These are phyloP conservation scores for Asarcornis scutulata DNA, from an alignment of 2,113 vertebrate species.

Conservation along the genomic window DNA sequence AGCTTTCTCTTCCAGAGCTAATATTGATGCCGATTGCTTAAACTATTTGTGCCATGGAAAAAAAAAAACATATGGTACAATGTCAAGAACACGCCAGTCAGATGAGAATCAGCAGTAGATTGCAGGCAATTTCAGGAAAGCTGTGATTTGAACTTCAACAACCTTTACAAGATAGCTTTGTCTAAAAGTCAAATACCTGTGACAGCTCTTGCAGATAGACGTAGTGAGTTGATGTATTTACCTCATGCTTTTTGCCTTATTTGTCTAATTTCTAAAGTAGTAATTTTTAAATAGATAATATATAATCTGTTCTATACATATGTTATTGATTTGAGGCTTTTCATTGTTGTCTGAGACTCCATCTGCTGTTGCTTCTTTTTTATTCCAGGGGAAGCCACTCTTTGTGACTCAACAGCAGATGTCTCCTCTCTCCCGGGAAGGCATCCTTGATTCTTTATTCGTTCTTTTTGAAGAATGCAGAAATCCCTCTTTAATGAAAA, in stretches of 20 bases:
- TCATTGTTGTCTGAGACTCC: constrained; percentile 79
- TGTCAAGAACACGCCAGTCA: not conserved
- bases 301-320: constrained; percentile 68
- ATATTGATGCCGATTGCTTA: not conserved
- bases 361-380: constrained; percentile 77
- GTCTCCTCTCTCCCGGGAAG: constrained; percentile 86
- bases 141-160: not conserved
- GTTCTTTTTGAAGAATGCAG: constrained; percentile 92
- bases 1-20: not conserved
- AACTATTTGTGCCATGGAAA: not conserved
- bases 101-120: not conserved
- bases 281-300: constrained; percentile 39
- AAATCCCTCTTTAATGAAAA: constrained; percentile 90
- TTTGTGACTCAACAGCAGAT: constrained; percentile 81
- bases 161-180: not conserved
- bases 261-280: constrained; percentile 33
- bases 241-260: not conserved
- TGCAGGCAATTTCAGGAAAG: not conserved
- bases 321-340: constrained; percentile 77
- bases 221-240: not conserved
- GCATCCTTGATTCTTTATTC: constrained; percentile 90
- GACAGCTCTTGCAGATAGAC: not conserved
- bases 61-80: not conserved
- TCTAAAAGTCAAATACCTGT: not conserved
- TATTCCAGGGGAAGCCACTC: constrained; percentile 86